Evolutionary conservation across 2,113 vertebrate species (phyloP).

Genomic region (Bufo gargarizans): DNA sequence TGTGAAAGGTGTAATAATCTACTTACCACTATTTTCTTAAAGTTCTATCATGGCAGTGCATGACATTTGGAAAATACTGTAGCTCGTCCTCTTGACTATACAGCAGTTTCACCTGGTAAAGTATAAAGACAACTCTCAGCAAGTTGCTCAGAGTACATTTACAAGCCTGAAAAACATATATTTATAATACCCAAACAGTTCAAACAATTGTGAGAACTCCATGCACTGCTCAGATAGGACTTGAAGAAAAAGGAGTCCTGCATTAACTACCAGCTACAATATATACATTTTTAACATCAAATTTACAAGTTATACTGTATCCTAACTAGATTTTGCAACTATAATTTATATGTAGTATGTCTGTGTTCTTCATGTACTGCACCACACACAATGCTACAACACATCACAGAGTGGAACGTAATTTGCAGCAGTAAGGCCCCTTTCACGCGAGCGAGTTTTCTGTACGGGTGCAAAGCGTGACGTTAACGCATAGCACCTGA

Average conservation of each 20-base stretch:
- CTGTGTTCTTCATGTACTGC: too few species aligned
- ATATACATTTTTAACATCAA: not conserved
- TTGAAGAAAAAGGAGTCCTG: slow-evolving; percentile 7
- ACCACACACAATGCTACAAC: too few species aligned
- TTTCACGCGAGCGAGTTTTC: too few species aligned
- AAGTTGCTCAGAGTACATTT: slow-evolving; percentile 40
- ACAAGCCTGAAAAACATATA: slow-evolving; percentile 22
- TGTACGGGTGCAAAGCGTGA: too few species aligned
- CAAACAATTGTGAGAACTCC: not conserved
- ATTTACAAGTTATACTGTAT: too few species aligned
- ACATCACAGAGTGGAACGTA: too few species aligned
- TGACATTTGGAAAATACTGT: slow-evolving; percentile 36
- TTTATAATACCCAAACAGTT: not conserved
- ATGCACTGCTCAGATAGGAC: slow-evolving; percentile 46
- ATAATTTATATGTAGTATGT: too few species aligned
- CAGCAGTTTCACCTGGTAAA: slow-evolving; percentile 43
- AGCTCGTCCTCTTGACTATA: slow-evolving; percentile 23
- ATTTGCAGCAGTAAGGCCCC: too few species aligned
- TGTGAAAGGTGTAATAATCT: slow-evolving; percentile 2
- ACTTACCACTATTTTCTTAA: slow-evolving; percentile 47
- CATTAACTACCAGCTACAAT: not conserved
- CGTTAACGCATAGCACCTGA: too few species aligned
- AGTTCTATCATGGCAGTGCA: slow-evolving; percentile 36
- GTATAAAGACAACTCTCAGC: slow-evolving; percentile 50
- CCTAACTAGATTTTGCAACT: too few species aligned